These are phyloP conservation scores for Glossophaga mutica DNA, from an alignment of 2,797 vertebrate species.

Conservation along the genomic window DNA sequence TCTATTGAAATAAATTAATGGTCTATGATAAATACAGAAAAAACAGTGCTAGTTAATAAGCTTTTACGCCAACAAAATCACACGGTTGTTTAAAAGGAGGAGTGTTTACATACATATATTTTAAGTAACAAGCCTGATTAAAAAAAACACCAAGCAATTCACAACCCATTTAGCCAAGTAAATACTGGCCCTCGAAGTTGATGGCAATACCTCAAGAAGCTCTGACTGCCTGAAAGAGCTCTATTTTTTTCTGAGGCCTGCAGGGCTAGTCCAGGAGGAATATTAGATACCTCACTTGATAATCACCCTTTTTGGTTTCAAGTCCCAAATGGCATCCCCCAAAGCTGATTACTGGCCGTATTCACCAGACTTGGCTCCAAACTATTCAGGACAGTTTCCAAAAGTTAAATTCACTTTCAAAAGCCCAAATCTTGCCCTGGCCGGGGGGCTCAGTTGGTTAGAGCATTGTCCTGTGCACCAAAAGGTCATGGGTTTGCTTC, in stretches of 20 bases:
- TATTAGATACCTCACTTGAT: background rate
- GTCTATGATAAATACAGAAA: conserved; percentile 61
- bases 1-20: conserved; percentile 72
- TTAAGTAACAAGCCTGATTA: conserved; percentile 14
- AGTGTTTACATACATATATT: conserved; percentile 21
- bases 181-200: background rate
- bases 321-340: background rate
- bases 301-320: conserved; percentile 27
- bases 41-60: conserved; percentile 51
- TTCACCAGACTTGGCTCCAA: background rate
- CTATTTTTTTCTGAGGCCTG: background rate
- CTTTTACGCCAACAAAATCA: conserved; percentile 17
- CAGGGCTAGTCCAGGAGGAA: background rate
- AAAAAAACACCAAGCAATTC: background rate
- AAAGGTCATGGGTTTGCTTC: background rate
- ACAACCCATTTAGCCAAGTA: background rate
- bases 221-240: background rate
- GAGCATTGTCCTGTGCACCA: background rate
- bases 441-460: background rate
- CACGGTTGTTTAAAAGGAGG: conserved; percentile 34
- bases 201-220: background rate
- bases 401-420: conserved; percentile 29
- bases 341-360: background rate
- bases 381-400: conserved; percentile 28
- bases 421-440: background rate